These are phyloP conservation scores for Dichetophora obliterata DNA, from an alignment of 2,888 invertebrate species.

Conservation along the genomic window DNA sequence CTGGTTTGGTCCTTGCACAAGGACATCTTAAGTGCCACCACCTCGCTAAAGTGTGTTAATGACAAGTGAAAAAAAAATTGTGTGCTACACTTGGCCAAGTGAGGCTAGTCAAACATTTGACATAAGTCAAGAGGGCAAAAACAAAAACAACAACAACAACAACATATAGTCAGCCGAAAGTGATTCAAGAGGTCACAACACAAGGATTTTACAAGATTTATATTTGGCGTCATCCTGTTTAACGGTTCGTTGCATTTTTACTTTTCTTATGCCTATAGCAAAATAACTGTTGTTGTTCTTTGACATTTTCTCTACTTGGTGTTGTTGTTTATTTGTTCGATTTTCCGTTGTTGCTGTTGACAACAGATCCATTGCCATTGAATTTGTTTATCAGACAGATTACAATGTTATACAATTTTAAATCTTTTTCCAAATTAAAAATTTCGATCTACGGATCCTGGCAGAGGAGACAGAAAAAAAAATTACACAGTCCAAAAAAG, in stretches of 20 bases:
- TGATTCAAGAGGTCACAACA: conserved; percentile 4
- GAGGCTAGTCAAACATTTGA: too few species aligned
- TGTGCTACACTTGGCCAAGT: background rate
- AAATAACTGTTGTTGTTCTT: background rate
- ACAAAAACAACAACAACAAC: too few species aligned
- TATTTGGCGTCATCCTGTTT: conserved; percentile 25
- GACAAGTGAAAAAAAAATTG: background rate
- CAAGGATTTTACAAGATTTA: background rate
- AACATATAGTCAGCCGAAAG: background rate
- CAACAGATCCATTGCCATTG: too few species aligned
- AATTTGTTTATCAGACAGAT: too few species aligned
- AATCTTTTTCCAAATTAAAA: too few species aligned
- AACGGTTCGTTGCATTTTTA: conserved; percentile 28
- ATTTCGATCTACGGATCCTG: too few species aligned
- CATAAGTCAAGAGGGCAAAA: too few species aligned
- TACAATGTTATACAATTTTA: too few species aligned
- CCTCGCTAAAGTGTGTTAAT: background rate
- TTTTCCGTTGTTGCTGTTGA: background rate
- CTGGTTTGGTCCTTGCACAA: conserved; percentile 1
- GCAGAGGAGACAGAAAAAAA: too few species aligned
- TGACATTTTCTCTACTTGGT: background rate
- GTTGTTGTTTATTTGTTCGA: background rate
- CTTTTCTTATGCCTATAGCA: background rate
- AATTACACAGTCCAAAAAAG: too few species aligned
- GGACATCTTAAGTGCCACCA: background rate